Evolutionary conservation across 1,140 invertebrate species (phyloP).

Genomic region (Rhizoglyphus robini): DNA sequence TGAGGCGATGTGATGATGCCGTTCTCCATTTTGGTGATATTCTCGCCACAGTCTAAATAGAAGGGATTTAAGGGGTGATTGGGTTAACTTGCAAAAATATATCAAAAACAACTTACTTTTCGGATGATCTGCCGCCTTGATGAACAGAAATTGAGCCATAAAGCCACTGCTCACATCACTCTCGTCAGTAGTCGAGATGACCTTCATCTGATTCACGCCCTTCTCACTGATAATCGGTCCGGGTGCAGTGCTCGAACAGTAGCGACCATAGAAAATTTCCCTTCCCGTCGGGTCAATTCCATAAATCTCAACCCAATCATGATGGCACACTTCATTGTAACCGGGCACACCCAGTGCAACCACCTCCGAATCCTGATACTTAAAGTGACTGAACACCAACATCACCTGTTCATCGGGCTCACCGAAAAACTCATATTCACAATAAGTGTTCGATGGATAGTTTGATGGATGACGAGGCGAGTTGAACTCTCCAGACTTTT

Average conservation of each 20-base stretch:
- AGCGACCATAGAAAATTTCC: slow-evolving; percentile 61
- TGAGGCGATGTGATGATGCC: slow-evolving; percentile 71
- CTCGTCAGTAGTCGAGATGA: slow-evolving; percentile 66
- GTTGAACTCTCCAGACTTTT: slow-evolving; percentile 79
- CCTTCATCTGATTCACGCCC: slow-evolving; percentile 62
- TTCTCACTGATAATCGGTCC: slow-evolving; percentile 77
- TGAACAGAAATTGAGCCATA: slow-evolving; percentile 73
- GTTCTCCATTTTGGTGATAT: slow-evolving; percentile 58
- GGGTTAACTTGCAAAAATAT: slow-evolving; percentile 13
- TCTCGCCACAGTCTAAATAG: slow-evolving; percentile 71
- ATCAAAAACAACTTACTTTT: slow-evolving; percentile 41
- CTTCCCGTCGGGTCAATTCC: slow-evolving; percentile 56
- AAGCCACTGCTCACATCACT: slow-evolving; percentile 75
- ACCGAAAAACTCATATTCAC: slow-evolving; percentile 70
- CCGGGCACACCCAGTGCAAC: slow-evolving; percentile 23
- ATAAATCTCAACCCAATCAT: slow-evolving; percentile 85
- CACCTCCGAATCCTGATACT: slow-evolving; percentile 46
- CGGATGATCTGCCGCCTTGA: slow-evolving; percentile 33
- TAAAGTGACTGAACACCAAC: slow-evolving; percentile 82
- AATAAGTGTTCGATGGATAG: slow-evolving; percentile 83
- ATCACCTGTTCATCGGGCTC: slow-evolving; percentile 77
- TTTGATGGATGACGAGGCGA: slow-evolving; percentile 87
- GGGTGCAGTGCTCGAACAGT: slow-evolving; percentile 53
- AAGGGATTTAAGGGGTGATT: background rate
- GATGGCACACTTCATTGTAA: slow-evolving; percentile 30